Base-by-base conservation (phyloP, 1,140 invertebrate genomes). In the Drosophila repleta region DNA sequence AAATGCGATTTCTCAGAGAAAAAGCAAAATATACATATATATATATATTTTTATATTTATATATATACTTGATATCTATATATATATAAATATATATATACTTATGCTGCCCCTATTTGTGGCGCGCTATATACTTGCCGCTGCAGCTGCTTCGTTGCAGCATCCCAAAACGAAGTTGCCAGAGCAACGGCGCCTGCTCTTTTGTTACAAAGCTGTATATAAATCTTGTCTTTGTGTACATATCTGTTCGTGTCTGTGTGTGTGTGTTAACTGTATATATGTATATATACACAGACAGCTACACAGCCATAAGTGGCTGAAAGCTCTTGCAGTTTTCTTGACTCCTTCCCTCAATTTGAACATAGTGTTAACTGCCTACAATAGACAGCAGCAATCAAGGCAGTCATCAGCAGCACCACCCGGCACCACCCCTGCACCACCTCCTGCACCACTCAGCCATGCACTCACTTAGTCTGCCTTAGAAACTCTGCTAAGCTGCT, bases 241-340 rank as follows among this genome's bases (percentile, higher is more conserved):
- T n/a, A n/a, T n/a, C n/a, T n/a, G n/a, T n/a, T n/a, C n/a, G n/a
- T n/a, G n/a, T 56, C 41, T 20, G 53, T 67, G 55, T 37, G 18
- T 21, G 5, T 58, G 46, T 61, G 45, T 29, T 26, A 41, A 37
- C 18, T 64, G 43, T 49, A 62, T 41, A 56, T 26, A 58, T n/a
- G 24, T 17, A 52, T 10, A 76, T 32, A 6, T 6, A 29, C 26
- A 29, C 26, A 29, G 3, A 29, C 20, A 24, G 21, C 52, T 29
- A 60, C 45, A 46, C 45, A 76, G 7, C 74, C 74, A 60, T 60
- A 70, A 77, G 69, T 76, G 74, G 8, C 65, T 51, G 48, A 79
- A 75, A 56, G 53, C 52, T 61, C 39, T 53, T 71, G 66, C 66
- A 79, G 51, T 81, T 72, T 61, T 17, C 37, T 51, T 61, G 17